Percentiles rank a stretch among this genome's conserved stretches.
Conservation (phyloP, 2,113 vertebrate genomes). For the Smithornis capensis region DNA sequence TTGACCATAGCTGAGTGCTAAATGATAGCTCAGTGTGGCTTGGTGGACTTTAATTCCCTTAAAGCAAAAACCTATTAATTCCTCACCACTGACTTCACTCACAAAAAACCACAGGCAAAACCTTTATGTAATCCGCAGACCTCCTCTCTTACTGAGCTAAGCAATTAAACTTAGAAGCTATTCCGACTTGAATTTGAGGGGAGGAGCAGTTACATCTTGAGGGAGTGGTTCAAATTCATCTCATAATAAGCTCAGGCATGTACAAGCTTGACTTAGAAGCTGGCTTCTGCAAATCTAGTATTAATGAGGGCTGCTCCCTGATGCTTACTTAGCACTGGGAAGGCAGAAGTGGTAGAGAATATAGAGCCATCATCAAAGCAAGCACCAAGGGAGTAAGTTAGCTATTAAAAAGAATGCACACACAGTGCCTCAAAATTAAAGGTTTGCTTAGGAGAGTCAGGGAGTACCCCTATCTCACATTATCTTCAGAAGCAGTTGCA, state of each 20-base stretch:
- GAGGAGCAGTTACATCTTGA: neutral
- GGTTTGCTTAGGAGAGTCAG: neutral
- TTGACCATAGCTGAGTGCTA: neutral
- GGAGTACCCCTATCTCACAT: neutral
- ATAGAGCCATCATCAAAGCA: constrained; percentile 46
- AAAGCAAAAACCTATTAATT: neutral
- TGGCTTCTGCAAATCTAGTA: neutral
- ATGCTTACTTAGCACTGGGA: neutral
- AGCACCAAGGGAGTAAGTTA: constrained; percentile 1
- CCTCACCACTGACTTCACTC: neutral
- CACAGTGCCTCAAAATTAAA: constrained; percentile 11
- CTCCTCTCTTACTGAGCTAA: neutral
- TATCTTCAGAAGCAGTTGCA: neutral
- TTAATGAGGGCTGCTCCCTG: constrained; percentile 42
- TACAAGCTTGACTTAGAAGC: constrained; percentile 17
- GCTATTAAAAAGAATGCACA: constrained; percentile 39
- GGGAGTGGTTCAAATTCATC: neutral
- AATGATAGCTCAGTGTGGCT: neutral
- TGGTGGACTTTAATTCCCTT: neutral
- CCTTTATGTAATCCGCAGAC: neutral
- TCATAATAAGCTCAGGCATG: constrained; percentile 7
- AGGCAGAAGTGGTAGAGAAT: constrained; percentile 6
- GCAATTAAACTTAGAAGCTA: neutral
- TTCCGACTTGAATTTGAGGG: neutral
- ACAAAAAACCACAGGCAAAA: neutral